Evolutionary conservation across 2,888 invertebrate genomes (phyloP).

Genomic region (Mactromeris polynyma): DNA sequence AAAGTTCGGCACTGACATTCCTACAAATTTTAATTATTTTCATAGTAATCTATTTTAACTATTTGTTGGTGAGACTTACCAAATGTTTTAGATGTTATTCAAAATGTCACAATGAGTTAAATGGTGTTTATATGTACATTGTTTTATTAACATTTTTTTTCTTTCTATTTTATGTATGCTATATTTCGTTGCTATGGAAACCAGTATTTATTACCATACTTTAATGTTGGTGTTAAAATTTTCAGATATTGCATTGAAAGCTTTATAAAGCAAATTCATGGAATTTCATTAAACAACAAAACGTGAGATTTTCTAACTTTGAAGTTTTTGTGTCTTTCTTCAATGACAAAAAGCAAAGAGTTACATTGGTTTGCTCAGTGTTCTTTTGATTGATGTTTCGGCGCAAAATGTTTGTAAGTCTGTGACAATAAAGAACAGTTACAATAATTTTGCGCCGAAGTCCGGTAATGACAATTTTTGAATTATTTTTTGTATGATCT

Average conservation of each 20-base stretch:
- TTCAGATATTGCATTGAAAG: slow-evolving; percentile 70
- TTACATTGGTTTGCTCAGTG: neutral
- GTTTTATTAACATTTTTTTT: neutral
- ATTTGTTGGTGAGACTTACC: too few species aligned
- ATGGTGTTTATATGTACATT: neutral
- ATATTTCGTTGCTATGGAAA: neutral
- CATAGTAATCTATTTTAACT: too few species aligned
- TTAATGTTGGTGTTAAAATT: slow-evolving; percentile 27
- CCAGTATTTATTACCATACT: neutral
- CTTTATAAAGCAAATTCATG: slow-evolving; percentile 70
- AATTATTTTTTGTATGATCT: too few species aligned
- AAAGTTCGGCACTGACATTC: too few species aligned
- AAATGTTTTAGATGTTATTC: too few species aligned
- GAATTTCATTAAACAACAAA: slow-evolving; percentile 49
- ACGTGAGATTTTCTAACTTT: slow-evolving; percentile 55
- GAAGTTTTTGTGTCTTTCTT: slow-evolving; percentile 30
- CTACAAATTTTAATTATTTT: too few species aligned
- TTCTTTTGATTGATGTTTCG: too few species aligned
- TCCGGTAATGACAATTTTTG: too few species aligned
- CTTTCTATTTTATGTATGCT: neutral
- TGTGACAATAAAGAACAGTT: too few species aligned
- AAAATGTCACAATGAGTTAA: too few species aligned
- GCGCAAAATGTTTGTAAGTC: too few species aligned
- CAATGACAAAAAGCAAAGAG: slow-evolving; percentile 46
- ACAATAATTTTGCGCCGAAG: too few species aligned